These are phyloP conservation scores for Drosophila mimica DNA, from an alignment of 2,888 invertebrate species.

Conservation along the genomic window DNA sequence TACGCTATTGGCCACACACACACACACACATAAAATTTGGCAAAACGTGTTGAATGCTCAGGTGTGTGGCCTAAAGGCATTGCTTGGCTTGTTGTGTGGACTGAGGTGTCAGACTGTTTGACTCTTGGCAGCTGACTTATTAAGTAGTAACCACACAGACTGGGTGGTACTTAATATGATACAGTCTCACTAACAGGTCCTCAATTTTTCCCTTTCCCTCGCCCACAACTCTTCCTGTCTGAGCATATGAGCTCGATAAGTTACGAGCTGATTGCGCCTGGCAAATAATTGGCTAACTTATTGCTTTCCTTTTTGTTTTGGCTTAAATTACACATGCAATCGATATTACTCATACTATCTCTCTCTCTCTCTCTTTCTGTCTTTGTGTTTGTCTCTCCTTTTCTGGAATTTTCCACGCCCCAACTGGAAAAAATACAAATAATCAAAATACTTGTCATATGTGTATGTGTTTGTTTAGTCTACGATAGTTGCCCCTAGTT, in stretches of 20 bases:
- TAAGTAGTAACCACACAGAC: slow-evolving; percentile 22
- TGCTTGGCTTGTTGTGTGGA: not conserved
- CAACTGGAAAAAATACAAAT: slow-evolving; percentile 7
- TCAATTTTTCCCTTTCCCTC: not conserved
- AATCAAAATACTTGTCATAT: slow-evolving; percentile 51
- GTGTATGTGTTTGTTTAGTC: slow-evolving; percentile 23
- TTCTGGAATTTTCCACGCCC: slow-evolving; percentile 16
- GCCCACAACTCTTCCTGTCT: not conserved
- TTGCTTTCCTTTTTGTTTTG: slow-evolving; percentile 29
- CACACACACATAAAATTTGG: slow-evolving; percentile 13
- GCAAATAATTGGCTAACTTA: slow-evolving; percentile 58
- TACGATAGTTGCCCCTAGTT: slow-evolving; percentile 71
- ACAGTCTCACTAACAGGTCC: slow-evolving; percentile 8
- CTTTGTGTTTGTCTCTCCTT: not conserved
- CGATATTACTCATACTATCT: slow-evolving; percentile 39
- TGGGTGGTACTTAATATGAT: slow-evolving; percentile 21
- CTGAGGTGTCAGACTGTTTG: slow-evolving; percentile 11
- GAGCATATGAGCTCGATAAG: slow-evolving; percentile 13
- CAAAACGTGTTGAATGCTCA: slow-evolving; percentile 56
- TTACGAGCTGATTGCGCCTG: slow-evolving; percentile 27
- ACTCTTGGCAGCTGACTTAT: slow-evolving; percentile 29
- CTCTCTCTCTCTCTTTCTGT: not conserved
- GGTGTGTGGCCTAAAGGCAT: slow-evolving; percentile 17
- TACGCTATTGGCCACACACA: not conserved
- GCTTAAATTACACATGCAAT: slow-evolving; percentile 43